Evolutionary conservation across 2,888 invertebrate genomes (phyloP), one percentile per base, ranked within the genome.

Genomic region (Aricia artaxerxes): DNA sequence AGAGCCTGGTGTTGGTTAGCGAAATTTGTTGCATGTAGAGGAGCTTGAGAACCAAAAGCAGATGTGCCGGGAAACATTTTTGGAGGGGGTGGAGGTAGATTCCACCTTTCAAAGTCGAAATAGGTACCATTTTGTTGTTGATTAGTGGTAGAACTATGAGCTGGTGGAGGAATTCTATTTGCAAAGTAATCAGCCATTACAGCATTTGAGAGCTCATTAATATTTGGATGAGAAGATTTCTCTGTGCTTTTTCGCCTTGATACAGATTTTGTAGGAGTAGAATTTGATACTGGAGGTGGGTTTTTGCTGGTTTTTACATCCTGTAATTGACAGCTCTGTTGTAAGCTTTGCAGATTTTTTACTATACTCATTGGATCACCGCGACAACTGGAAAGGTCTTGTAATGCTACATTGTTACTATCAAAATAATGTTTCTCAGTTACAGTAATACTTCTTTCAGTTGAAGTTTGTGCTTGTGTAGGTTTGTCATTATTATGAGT

Each of bases 21-120:
- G 84, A 95, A 93, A 85, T 95, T 95, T 83, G 92, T 89, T 73
- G 95, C 90, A 84, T 95, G 95, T 81, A 96, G 87, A 24, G 95
- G 91, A 60, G 95, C 91, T 88, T 96, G 95, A n/a, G 95, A 92
- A 81, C 94, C 93, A 81, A 95, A 95, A 78, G 95, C 93, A n/a
- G 95, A 91, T 31, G 95, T 90, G 77, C 95, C 94, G 64, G 96
- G 93, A 87, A 96, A 97, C 90, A 97, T 96, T 93, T 97, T 97
- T 44, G 96, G 95, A 49, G 96, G 94, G 31, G 96, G 95, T 9
- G 96, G 95, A 64, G 97, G 96, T 79, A 97, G 92, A 89, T 97
- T 97, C 97, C 97, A 97, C 84, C 97, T 94, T 85, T 97, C 97
- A 85, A 97, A 97, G 88, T 97, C 97, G 85, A 97, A 97, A 87